Base-by-base conservation (phyloP, 2,113 vertebrate genomes). In the Heterochromis multidens region DNA sequence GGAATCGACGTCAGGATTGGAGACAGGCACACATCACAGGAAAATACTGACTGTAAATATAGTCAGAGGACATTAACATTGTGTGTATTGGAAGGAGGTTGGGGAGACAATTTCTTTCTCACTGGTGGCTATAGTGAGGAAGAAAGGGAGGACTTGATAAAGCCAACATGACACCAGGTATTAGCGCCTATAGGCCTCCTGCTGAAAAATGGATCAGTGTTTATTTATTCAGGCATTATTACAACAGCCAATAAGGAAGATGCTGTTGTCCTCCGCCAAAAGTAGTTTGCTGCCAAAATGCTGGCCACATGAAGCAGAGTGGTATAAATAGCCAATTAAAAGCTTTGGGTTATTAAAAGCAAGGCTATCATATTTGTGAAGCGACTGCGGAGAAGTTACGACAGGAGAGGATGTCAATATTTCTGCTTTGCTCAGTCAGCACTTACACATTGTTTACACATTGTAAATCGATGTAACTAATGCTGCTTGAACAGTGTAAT, bases 1-100 rank as follows among this genome's bases (percentile, higher is more conserved):
- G 85, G 91, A 95, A 93, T 93, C 80, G 88, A 63, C 82, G 82
- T 88, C 82, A 84, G 93, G 79, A 85, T 88, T 86, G 93, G 91
- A 80, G 88, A 95, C 89, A 90, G 89, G 62, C 77, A 5, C 84
- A 80, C 88, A 91, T 92, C 93, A 93, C 93, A 92, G 86, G 82
- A n/a, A 92, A 89, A 82, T 94, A 95, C 93, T 89, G 94, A 95
- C 93, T 90, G 84, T 83, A 84, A 93, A 94, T 93, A 93, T 43
- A 52, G 82, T 85, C 82, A 29, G 62, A 76, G 63, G 86, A 79
- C 72, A 86, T 77, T 82, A 87, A 85, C 88, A 89, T 61, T 57
- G 31, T 19, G 25, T 4, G 43, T 4, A 6, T 5, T 49, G 16
- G 46, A 49, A 49, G 27, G 80, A 12, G 10, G 61, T 33, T 17